Evolutionary conservation across 2,113 vertebrate genomes (phyloP).

Genomic region (Struthidea cinerea): DNA sequence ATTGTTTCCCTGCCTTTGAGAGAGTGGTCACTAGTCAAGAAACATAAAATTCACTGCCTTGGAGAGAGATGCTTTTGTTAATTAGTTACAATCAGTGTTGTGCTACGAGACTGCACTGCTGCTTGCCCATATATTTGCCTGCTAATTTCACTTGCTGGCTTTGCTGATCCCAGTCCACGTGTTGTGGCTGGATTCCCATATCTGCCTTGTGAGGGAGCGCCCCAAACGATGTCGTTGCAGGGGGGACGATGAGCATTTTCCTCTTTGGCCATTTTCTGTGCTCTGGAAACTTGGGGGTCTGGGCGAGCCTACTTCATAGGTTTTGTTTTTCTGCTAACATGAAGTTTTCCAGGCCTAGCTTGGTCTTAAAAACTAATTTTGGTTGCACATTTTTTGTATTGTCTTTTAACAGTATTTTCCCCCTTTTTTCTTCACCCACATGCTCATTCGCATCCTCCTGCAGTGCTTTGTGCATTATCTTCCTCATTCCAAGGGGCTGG

Average conservation of each 20-base stretch:
- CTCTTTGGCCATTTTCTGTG: neutral
- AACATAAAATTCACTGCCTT: neutral
- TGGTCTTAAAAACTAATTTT: neutral
- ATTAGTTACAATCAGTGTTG: neutral
- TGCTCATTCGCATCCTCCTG: accelerated
- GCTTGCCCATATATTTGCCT: neutral
- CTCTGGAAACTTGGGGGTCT: neutral
- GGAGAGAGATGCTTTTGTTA: neutral
- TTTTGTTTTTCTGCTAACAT: neutral
- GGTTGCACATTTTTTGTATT: neutral
- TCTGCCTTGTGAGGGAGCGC: accelerated
- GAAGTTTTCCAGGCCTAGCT: neutral
- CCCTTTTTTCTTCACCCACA: neutral
- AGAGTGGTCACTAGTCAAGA: conserved; percentile 14
- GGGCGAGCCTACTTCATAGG: neutral
- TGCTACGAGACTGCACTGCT: neutral
- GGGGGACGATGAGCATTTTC: accelerated
- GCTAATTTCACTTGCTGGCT: neutral
- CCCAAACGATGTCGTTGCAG: accelerated
- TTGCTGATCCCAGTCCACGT: neutral
- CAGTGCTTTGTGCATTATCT: accelerated
- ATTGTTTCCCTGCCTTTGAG: conserved; percentile 23
- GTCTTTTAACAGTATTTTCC: neutral
- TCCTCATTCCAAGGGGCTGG: neutral
- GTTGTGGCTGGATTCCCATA: neutral